Conservation (phyloP, 2,113 vertebrate species). For the Oreochromis tanganicae region DNA sequence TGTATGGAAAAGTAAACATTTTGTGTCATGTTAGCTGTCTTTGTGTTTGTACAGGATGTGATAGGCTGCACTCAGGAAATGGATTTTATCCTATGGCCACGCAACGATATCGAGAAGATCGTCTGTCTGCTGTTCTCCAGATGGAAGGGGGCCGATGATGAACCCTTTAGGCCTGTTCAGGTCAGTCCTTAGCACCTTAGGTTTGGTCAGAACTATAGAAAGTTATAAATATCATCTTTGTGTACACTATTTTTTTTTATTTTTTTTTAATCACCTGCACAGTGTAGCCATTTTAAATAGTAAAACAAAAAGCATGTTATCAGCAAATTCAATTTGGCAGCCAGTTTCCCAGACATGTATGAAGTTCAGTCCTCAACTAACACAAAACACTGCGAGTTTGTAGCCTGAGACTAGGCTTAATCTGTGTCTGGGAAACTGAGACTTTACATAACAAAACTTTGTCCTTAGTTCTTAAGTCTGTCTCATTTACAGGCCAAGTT, state of each 20-base stretch:
- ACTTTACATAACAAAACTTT: not conserved
- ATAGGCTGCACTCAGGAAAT: slow-evolving; percentile 99
- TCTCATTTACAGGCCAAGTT: slow-evolving; percentile 85
- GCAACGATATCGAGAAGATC: slow-evolving; percentile 98
- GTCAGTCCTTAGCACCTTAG: slow-evolving; percentile 54
- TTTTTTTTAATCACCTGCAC: accelerated
- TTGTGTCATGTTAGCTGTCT: not conserved
- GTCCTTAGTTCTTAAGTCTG: not conserved
- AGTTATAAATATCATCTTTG: not conserved
- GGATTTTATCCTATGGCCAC: slow-evolving; percentile 99
- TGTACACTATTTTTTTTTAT: not conserved
- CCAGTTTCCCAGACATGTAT: not conserved
- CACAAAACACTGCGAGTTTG: not conserved
- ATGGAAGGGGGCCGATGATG: slow-evolving; percentile 94
- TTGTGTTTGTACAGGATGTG: slow-evolving; percentile 78
- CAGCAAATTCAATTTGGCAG: not conserved
- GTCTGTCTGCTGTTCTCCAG: slow-evolving; percentile 98
- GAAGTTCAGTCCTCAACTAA: not conserved
- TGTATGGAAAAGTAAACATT: too few species aligned
- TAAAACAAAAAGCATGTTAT: not conserved
- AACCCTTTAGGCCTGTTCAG: slow-evolving; percentile 98
- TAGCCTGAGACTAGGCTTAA: not conserved
- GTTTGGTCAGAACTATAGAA: not conserved
- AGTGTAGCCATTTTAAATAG: not conserved
- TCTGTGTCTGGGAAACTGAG: not conserved